Conservation (phyloP, 2,888 invertebrate species). For the Melanostoma mellinum region DNA sequence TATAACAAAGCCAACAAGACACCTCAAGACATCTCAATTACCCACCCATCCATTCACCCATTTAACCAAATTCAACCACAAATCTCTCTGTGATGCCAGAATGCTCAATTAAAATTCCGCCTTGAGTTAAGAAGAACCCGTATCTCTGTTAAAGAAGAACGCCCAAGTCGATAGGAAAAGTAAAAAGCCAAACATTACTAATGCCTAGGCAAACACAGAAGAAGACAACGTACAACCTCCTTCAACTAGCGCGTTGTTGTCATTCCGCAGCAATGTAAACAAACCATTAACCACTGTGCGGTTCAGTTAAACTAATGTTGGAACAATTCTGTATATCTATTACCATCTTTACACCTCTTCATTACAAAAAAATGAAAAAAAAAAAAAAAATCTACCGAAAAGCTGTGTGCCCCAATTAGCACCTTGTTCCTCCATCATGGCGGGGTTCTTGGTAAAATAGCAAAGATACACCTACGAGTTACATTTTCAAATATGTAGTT, state of each 20-base stretch:
- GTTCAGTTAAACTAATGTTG: constrained; percentile 54
- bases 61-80: background rate
- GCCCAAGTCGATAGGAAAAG: constrained; percentile 45
- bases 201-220: constrained; percentile 55
- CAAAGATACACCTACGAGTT: background rate
- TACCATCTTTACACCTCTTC: constrained; percentile 32
- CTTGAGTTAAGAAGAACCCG: constrained; percentile 24
- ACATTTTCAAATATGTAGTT: constrained; percentile 22
- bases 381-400: constrained; percentile 38
- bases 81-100: background rate
- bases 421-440: constrained; percentile 34
- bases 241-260: constrained; percentile 5
- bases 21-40: constrained; percentile 35
- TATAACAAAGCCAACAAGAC: constrained; percentile 14
- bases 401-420: constrained; percentile 60
- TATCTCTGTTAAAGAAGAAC: background rate
- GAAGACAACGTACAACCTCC: background rate
- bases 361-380: constrained; percentile 30
- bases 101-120: constrained; percentile 52
- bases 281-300: constrained; percentile 56
- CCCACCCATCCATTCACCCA: background rate
- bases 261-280: constrained; percentile 23
- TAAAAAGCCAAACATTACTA: constrained; percentile 67
- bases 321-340: constrained; percentile 36
- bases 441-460: background rate